A percentile compares a stretch with the other conserved stretches of the same genome.
Evolutionary conservation across 2,888 invertebrate species (phyloP).

Genomic region (Callosobruchus maculatus): DNA sequence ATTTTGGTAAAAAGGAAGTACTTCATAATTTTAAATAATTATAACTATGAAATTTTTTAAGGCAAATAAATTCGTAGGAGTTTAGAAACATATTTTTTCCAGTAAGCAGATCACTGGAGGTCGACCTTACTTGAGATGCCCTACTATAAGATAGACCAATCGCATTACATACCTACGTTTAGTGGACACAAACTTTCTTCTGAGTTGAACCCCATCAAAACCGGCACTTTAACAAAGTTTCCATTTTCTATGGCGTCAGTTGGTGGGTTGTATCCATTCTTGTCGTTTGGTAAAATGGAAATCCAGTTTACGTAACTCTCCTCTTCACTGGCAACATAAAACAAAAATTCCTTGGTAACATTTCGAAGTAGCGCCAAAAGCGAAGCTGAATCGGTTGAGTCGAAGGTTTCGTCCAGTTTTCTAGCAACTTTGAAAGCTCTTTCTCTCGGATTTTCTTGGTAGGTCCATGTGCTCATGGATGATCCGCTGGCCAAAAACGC

Average conservation of each 20-base stretch:
- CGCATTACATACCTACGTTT: no score
- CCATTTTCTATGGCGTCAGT: background rate
- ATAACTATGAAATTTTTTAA: no score
- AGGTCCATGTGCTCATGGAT: background rate
- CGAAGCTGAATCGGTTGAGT: background rate
- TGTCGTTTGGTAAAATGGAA: background rate
- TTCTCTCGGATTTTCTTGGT: background rate
- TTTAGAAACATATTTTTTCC: no score
- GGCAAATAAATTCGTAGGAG: no score
- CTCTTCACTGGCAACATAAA: background rate
- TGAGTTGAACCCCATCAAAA: background rate
- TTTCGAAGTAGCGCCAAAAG: background rate
- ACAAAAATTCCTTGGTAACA: background rate
- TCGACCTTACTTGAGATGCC: no score
- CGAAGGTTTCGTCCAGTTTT: background rate
- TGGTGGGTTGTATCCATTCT: background rate
- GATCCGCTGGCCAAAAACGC: background rate
- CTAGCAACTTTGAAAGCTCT: background rate
- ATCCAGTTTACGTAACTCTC: background rate
- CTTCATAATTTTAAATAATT: no score
- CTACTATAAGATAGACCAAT: no score
- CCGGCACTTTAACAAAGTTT: background rate
- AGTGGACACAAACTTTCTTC: background rate
- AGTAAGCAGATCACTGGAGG: no score
- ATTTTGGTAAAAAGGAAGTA: no score